phyloP scores from a whole-genome alignment of 2,113 vertebrate genomes.

The Madoqua kirkii region DNA sequence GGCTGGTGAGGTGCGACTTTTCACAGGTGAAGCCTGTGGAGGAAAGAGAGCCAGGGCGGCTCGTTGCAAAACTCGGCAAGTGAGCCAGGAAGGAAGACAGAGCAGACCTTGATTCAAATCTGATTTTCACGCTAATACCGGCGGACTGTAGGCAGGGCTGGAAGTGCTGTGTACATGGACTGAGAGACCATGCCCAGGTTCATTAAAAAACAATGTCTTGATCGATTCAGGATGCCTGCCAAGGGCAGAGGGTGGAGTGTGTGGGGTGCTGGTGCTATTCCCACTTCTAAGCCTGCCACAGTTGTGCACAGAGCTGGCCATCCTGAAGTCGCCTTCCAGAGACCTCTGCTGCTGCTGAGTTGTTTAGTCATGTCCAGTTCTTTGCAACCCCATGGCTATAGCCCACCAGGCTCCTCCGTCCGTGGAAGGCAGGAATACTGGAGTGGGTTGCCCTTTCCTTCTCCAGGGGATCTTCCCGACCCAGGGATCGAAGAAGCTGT shows the following conservation, averaged over 20 bases:
- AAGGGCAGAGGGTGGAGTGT: background rate
- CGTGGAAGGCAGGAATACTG: background rate
- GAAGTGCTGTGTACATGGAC: background rate
- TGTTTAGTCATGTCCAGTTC: background rate
- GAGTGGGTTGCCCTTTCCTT: background rate
- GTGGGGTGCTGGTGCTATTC: background rate
- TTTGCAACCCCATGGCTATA: background rate
- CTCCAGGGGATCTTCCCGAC: background rate
- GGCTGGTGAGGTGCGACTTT: background rate
- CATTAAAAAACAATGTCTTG: background rate
- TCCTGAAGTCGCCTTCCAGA: background rate
- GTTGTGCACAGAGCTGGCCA: background rate
- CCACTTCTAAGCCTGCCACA: background rate
- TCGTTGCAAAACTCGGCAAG: rapidly evolving
- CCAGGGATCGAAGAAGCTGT: background rate
- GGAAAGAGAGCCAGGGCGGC: background rate
- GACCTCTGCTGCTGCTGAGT: background rate
- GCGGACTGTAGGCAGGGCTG: background rate
- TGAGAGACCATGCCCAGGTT: background rate
- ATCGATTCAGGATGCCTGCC: background rate
- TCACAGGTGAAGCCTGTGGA: background rate
- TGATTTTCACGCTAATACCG: rapidly evolving
- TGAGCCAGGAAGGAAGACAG: background rate
- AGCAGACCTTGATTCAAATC: background rate
- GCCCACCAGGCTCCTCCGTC: background rate